Conservation (phyloP, 2,113 vertebrate genomes). For the Phoenicopterus ruber region DNA sequence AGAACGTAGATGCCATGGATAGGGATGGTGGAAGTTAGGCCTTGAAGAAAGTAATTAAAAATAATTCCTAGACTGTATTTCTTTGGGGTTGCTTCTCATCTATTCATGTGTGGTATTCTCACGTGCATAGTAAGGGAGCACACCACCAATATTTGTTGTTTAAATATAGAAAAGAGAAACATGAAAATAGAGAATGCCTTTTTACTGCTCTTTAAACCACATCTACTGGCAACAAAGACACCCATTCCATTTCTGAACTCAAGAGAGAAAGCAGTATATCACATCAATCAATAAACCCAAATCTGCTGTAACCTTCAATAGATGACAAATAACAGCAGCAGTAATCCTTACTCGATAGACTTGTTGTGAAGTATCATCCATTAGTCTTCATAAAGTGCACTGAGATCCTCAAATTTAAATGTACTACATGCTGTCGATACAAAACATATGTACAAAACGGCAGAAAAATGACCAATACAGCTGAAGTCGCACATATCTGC, state of each 20-base stretch:
- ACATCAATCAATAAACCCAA: constrained; percentile 10
- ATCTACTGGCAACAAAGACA: neutral
- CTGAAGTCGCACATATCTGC: neutral
- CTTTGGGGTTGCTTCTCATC: neutral
- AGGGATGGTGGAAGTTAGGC: neutral
- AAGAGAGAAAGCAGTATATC: neutral
- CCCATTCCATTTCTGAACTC: neutral
- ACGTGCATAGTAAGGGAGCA: neutral
- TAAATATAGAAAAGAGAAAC: neutral
- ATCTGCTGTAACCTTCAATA: neutral
- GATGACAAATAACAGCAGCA: constrained; percentile 7
- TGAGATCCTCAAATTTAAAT: neutral
- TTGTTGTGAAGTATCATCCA: neutral
- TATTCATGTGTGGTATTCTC: neutral
- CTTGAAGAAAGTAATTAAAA: neutral
- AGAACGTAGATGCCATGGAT: neutral
- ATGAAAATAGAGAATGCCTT: neutral
- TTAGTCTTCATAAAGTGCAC: constrained; percentile 10
- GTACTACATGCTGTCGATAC: neutral
- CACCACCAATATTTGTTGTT: neutral
- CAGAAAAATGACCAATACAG: neutral
- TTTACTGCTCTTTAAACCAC: neutral
- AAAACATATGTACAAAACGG: neutral
- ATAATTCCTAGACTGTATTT: neutral
- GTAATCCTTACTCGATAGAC: neutral